These are phyloP conservation scores for Cancer borealis DNA, from an alignment of 2,888 invertebrate genomes.

Conservation along the genomic window DNA sequence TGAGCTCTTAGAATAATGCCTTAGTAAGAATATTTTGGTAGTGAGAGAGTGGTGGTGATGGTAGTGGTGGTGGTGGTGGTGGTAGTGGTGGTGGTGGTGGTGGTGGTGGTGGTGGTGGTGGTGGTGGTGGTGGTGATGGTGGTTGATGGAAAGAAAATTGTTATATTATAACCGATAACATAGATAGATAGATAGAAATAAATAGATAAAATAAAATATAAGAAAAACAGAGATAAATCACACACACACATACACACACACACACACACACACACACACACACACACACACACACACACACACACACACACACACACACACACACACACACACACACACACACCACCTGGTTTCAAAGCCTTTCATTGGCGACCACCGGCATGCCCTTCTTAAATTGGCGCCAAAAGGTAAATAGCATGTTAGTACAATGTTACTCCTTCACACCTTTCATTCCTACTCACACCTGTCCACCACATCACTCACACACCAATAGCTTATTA, in stretches of 20 bases:
- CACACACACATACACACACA: background rate
- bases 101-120: too few species aligned
- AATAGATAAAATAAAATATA: background rate
- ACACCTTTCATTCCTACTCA: too few species aligned
- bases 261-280: background rate
- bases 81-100: too few species aligned
- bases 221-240: background rate
- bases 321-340: too few species aligned
- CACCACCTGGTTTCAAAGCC: background rate
- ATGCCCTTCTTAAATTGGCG: too few species aligned
- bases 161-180: background rate
- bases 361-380: background rate
- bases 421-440: too few species aligned
- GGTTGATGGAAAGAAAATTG: too few species aligned
- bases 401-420: too few species aligned
- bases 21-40: background rate
- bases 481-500: too few species aligned
- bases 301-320: background rate
- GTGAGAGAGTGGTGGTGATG: background rate
- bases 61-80: background rate
- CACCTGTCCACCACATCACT: too few species aligned
- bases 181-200: background rate
- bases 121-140: too few species aligned
- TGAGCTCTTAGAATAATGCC: background rate
- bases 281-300: background rate